phyloP scores from a whole-genome alignment of 2,113 vertebrate genomes.

The Callithrix jacchus region DNA sequence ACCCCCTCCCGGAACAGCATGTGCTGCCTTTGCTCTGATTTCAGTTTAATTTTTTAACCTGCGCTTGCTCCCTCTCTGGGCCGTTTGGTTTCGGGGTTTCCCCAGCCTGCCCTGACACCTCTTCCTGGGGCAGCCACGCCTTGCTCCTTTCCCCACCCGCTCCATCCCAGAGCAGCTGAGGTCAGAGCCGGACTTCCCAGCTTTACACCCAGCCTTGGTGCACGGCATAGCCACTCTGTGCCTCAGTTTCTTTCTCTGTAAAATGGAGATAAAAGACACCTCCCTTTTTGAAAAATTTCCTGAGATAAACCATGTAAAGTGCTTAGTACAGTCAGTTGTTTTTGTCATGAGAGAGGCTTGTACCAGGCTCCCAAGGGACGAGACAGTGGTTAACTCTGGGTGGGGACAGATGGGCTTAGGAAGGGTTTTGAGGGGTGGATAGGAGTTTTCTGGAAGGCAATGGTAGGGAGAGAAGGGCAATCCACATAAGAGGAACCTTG shows the following conservation, averaged over 20 bases:
- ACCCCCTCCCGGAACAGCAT: not conserved
- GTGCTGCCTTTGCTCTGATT: not conserved
- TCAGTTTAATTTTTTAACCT: constrained; percentile 17
- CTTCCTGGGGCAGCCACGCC: not conserved
- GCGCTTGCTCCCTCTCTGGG: not conserved
- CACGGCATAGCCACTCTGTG: rapidly evolving
- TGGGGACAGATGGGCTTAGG: not conserved
- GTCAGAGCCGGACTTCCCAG: not conserved
- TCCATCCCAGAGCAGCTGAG: not conserved
- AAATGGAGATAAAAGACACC: not conserved
- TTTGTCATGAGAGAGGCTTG: not conserved
- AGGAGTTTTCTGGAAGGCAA: not conserved
- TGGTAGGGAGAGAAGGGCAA: not conserved
- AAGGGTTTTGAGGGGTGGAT: not conserved
- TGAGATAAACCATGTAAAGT: not conserved
- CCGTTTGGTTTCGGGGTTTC: rapidly evolving
- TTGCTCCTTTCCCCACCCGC: rapidly evolving
- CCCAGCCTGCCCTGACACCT: not conserved
- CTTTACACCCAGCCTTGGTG: not conserved
- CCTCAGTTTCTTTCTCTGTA: not conserved
- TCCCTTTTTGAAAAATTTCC: not conserved
- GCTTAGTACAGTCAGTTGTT: rapidly evolving
- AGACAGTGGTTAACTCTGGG: not conserved
- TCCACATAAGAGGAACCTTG: not conserved
- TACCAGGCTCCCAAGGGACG: not conserved